A percentile compares a stretch with the other conserved stretches of the same genome.
These are phyloP conservation scores for Colinus virginianus DNA, from an alignment of 2,113 vertebrate genomes.

Conservation along the genomic window DNA sequence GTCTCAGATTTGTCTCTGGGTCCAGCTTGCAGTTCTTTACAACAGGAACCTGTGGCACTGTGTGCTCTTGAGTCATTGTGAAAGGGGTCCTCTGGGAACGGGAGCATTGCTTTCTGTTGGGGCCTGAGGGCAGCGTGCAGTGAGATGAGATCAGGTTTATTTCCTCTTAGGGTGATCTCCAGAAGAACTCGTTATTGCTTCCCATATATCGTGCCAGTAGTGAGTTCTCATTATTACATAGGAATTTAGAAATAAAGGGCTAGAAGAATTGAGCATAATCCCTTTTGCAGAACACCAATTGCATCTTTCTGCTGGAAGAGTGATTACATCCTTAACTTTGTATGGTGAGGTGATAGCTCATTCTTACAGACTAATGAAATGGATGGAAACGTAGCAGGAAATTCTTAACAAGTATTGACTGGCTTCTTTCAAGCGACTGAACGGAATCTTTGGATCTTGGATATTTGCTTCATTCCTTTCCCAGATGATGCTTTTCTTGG, in stretches of 20 bases:
- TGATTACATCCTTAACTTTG: not conserved
- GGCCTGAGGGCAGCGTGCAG: not conserved
- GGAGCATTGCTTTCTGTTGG: not conserved
- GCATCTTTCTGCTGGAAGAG: not conserved
- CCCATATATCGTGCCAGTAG: not conserved
- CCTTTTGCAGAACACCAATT: not conserved
- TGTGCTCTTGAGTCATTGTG: not conserved
- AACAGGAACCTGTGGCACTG: not conserved
- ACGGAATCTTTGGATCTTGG: not conserved
- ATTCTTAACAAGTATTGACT: not conserved
- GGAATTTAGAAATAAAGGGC: not conserved
- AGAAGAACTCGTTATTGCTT: not conserved
- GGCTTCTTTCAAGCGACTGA: not conserved
- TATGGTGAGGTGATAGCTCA: not conserved
- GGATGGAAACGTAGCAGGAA: not conserved
- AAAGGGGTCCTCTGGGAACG: not conserved
- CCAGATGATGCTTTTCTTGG: not conserved
- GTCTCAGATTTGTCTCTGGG: not conserved
- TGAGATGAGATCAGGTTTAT: not conserved
- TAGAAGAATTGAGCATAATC: not conserved
- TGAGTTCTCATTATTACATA: not conserved
- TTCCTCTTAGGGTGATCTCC: not conserved
- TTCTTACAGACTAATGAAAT: not conserved
- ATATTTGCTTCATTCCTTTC: not conserved
- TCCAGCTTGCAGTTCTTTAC: not conserved